These are phyloP conservation scores for Aphrophora alni DNA, from an alignment of 2,888 invertebrate genomes.

Conservation along the genomic window DNA sequence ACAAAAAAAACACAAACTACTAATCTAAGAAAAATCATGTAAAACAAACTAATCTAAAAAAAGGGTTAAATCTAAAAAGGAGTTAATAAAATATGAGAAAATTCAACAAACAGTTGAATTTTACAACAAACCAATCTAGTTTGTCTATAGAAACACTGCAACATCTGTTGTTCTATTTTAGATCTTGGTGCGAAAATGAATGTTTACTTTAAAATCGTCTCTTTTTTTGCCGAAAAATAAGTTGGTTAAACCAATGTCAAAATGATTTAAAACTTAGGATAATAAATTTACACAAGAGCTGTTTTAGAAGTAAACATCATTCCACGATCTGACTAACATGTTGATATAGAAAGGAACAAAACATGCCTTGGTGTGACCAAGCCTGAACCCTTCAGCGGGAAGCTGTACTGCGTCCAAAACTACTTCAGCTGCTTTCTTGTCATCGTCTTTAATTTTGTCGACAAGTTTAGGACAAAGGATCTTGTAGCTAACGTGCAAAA, in stretches of 20 bases:
- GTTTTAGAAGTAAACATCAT: neutral
- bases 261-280: too few species aligned
- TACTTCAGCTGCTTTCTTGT: slow-evolving; percentile 79
- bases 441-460: slow-evolving; percentile 64
- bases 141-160: too few species aligned
- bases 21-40: neutral
- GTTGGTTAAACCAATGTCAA: too few species aligned
- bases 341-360: slow-evolving; percentile 27
- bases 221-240: too few species aligned
- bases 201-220: too few species aligned
- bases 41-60: neutral
- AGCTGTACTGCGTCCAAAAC: slow-evolving; percentile 85
- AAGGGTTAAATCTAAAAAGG: too few species aligned
- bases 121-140: neutral
- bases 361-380: slow-evolving; percentile 99
- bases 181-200: too few species aligned
- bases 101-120: neutral
- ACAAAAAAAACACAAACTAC: neutral
- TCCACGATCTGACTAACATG: neutral
- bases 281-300: too few species aligned
- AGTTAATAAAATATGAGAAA: neutral
- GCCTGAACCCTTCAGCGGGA: slow-evolving; percentile 90
- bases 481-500: slow-evolving; percentile 80
- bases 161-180: too few species aligned
- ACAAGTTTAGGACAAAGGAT: slow-evolving; percentile 94